phyloP scores from a whole-genome alignment of 2,888 invertebrate genomes.

The Syritta pipiens region DNA sequence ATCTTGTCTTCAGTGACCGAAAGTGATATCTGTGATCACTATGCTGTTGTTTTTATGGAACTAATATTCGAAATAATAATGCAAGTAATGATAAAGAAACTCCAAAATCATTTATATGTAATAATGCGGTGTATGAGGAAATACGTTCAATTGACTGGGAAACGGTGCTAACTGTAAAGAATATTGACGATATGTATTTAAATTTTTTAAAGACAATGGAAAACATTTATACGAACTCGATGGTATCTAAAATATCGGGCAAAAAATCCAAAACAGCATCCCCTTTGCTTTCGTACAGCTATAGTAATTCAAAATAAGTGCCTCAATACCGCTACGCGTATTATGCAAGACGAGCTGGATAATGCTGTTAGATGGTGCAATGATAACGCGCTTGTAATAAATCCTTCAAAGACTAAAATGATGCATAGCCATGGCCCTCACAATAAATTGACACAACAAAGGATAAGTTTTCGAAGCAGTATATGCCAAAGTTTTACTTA shows the following conservation, averaged over 20 bases:
- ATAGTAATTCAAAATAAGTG: background rate
- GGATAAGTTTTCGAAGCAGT: too few relatives aligned
- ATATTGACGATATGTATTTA: background rate
- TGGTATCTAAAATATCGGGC: background rate
- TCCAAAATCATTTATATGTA: too few relatives aligned
- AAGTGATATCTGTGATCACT: background rate
- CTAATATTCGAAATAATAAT: background rate
- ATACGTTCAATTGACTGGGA: background rate
- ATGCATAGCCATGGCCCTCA: too few relatives aligned
- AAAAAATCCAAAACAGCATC: background rate
- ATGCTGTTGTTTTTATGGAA: background rate
- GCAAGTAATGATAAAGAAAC: too few relatives aligned
- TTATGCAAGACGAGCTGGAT: too few relatives aligned
- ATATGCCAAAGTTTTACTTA: too few relatives aligned
- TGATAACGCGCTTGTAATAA: too few relatives aligned
- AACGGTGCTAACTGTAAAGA: background rate
- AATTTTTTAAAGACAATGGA: background rate
- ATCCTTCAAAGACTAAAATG: too few relatives aligned
- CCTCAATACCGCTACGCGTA: slow-evolving; percentile 5
- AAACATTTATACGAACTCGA: background rate
- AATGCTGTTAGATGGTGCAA: too few relatives aligned
- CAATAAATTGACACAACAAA: too few relatives aligned
- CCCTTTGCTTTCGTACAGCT: too few relatives aligned
- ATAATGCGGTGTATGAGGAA: background rate
- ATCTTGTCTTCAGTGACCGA: background rate